phyloP scores from a whole-genome alignment of 2,797 vertebrate species.

The Philypnodon macrostomus region DNA sequence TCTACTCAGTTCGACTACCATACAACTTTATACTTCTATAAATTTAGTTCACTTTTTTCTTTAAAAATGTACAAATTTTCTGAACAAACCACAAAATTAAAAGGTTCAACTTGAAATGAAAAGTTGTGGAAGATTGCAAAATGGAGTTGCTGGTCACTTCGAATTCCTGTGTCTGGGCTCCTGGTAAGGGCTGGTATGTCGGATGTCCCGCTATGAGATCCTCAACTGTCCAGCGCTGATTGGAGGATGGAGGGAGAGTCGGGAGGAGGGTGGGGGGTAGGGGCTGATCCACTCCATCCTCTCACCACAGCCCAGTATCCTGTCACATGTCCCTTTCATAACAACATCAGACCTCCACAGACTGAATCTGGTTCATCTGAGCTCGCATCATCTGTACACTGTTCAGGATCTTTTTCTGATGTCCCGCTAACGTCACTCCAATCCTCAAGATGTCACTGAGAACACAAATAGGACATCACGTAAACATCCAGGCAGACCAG shows the following conservation, averaged over 20 bases:
- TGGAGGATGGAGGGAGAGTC: conserved; percentile 42
- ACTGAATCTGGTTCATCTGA: conserved; percentile 99
- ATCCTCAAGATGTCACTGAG: conserved; percentile 95
- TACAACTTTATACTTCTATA: conserved; percentile 75
- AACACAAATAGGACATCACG: conserved; percentile 7
- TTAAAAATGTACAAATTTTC: conserved; percentile 77
- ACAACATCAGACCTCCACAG: conserved; percentile 91
- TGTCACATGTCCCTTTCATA: conserved; percentile 40
- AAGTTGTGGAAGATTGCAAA: conserved; percentile 63
- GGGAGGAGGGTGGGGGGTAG: conserved; percentile 34
- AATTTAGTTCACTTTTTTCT: conserved; percentile 65
- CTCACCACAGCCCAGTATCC: conserved; percentile 36
- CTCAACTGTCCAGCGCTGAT: conserved; percentile 41
- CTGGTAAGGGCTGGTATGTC: conserved; percentile 24
- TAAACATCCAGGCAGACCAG: background rate
- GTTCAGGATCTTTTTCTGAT: conserved; percentile 99
- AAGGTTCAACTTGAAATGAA: conserved; percentile 56
- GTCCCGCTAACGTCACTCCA: conserved; percentile 95
- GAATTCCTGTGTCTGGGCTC: conserved; percentile 53
- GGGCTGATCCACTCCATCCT: conserved; percentile 56
- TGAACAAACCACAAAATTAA: conserved; percentile 59
- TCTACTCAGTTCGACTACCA: conserved; percentile 67
- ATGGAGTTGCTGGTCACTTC: conserved; percentile 60
- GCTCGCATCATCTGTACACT: conserved; percentile 99
- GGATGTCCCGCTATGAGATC: conserved; percentile 31